phyloP scores from a whole-genome alignment of 2,113 vertebrate species.

The Neolamprologus ventralis region DNA sequence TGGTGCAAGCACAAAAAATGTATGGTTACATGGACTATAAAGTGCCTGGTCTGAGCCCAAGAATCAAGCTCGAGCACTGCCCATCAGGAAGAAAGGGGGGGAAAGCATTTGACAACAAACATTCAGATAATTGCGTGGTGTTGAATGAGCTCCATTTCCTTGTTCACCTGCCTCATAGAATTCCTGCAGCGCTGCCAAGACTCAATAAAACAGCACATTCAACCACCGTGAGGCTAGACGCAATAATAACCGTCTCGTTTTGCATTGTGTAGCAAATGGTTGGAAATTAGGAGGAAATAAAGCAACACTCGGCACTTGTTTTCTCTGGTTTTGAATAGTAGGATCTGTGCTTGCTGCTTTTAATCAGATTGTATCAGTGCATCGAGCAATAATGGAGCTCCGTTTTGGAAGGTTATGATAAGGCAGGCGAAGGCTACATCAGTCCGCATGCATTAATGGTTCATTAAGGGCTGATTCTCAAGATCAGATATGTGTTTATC shows the following conservation, averaged over 20 bases:
- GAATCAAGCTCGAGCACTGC: constrained; percentile 11
- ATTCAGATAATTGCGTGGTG: constrained; percentile 54
- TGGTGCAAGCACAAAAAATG: constrained; percentile 39
- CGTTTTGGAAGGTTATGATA: constrained; percentile 14
- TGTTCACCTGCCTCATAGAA: constrained; percentile 62
- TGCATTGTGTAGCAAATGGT: constrained; percentile 14
- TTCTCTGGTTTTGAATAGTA: not conserved
- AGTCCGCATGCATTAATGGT: constrained; percentile 18
- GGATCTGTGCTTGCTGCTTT: not conserved
- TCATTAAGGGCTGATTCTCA: constrained; percentile 34
- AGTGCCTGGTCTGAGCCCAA: constrained; percentile 36
- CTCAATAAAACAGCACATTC: constrained; percentile 44
- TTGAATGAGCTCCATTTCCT: constrained; percentile 60
- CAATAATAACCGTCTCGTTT: constrained; percentile 51
- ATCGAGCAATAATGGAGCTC: not conserved
- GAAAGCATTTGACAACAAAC: constrained; percentile 39
- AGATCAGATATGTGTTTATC: constrained; percentile 53
- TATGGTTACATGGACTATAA: constrained; percentile 43
- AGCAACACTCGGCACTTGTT: not conserved
- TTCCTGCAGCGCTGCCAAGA: constrained; percentile 55
- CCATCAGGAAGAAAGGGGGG: not conserved
- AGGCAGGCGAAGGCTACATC: not conserved
- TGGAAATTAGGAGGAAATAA: constrained; percentile 34
- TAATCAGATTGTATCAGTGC: constrained; percentile 8
- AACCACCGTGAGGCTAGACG: constrained; percentile 32